Conservation (phyloP, 2,888 invertebrate genomes). For the Drosophila algonquin region DNA sequence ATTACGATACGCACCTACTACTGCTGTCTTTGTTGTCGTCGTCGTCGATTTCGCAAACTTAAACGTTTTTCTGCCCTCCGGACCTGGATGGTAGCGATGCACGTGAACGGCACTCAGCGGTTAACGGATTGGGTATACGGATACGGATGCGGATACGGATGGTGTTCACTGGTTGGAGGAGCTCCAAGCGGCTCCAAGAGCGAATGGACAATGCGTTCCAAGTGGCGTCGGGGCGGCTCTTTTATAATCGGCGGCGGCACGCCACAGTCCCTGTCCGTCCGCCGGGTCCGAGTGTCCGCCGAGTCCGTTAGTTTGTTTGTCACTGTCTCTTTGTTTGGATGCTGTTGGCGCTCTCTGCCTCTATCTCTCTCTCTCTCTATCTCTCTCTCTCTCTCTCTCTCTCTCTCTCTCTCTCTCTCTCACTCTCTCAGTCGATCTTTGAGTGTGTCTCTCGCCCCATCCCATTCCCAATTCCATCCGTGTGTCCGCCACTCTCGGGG, state of each 20-base stretch:
- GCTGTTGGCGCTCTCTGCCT: conserved; percentile 5
- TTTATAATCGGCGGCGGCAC: conserved; percentile 60
- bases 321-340: conserved; percentile 19
- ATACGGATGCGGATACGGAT: conserved; percentile 10
- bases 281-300: conserved; percentile 4
- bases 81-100: conserved; percentile 44
- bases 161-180: conserved; percentile 70
- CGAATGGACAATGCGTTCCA: conserved; percentile 77
- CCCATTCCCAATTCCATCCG: not conserved
- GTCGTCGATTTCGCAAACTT: conserved; percentile 93
- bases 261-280: conserved; percentile 31
- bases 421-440: conserved; percentile 1
- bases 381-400: conserved; percentile 5
- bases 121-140: conserved; percentile 21
- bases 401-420: conserved; percentile 1
- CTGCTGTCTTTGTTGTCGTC: conserved; percentile 26
- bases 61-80: conserved; percentile 86
- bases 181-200: conserved; percentile 76
- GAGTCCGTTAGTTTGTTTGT: conserved; percentile 15
- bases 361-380: conserved; percentile 4
- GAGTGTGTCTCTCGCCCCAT: not conserved
- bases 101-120: conserved; percentile 56
- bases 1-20: conserved; percentile 56
- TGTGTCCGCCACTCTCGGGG: conserved; percentile 4
- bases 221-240: conserved; percentile 56